A percentile compares a stretch with the other conserved stretches of the same genome.
phyloP scores from a whole-genome alignment of 2,888 invertebrate species.

The Dugesia japonica region DNA sequence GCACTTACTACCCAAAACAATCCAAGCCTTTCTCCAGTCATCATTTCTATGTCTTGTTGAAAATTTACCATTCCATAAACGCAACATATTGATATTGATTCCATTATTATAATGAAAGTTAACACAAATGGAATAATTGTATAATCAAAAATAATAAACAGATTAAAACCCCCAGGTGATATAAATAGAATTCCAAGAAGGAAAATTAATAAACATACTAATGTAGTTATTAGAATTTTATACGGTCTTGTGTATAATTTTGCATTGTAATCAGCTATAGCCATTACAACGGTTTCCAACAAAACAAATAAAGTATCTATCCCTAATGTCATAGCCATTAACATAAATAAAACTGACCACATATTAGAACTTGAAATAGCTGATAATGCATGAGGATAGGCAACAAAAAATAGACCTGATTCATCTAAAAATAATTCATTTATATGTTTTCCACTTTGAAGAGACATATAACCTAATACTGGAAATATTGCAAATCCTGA shows the following conservation, averaged over 20 bases:
- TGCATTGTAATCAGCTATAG: not conserved
- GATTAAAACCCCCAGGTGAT: too few species aligned
- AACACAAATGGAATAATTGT: too few species aligned
- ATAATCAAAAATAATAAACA: too few species aligned
- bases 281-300: slow-evolving; percentile 55
- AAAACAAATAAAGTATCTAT: slow-evolving; percentile 59
- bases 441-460: not conserved
- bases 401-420: not conserved
- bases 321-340: not conserved
- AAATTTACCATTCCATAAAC: too few species aligned
- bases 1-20: too few species aligned
- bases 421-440: not conserved
- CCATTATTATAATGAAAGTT: too few species aligned
- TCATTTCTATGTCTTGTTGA: too few species aligned
- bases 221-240: not conserved
- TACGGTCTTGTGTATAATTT: not conserved
- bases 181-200: too few species aligned
- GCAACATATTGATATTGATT: too few species aligned
- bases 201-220: not conserved
- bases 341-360: not conserved
- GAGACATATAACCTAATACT: not conserved
- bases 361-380: not conserved
- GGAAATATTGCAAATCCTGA: slow-evolving; percentile 20
- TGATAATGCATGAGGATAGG: not conserved
- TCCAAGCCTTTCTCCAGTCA: too few species aligned